Evolutionary conservation across 1,140 invertebrate species (phyloP), one percentile per base, ranked within the genome.

Genomic region (Venustaconcha ellipsiformis): DNA sequence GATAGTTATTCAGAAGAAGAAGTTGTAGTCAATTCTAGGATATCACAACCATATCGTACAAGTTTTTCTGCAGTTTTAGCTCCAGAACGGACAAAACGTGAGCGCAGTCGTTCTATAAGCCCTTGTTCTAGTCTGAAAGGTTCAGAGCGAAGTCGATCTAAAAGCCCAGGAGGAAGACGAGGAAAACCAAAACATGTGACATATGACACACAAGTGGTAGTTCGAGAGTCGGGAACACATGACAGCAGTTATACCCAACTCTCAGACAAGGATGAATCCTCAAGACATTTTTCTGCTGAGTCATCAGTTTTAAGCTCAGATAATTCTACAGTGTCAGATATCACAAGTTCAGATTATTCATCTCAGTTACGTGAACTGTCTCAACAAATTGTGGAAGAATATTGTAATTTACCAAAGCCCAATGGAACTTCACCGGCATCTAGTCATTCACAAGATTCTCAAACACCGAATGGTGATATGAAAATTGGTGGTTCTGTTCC

Each of bases 1-100:
- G 67, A 72, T 15, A 77, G 75, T 55, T 71, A 77, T 55, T 72
- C 70, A 15, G 59, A 75, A 11, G 78, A 79, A 6, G 78, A 76
- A 11, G 76, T 77, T 2, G 72, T 82, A 37, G 72, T 86, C 23
- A 70, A 74, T n/a, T 80, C 81, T 37, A 68, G 82, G 14, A 81
- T 84, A 56, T 70, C 84, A 11, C 84, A 86, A 78, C 81, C 82
- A 6, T 86, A 86, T 69, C 69, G 82, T 8, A 86, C 83, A 56
- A 86, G 84, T 67, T 83, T 84, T 70, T 83, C 81, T 58, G 84
- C 84, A 18, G 78, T 80, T n/a, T 70, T 79, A 17, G 76, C 83
- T 14, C 80, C 81, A 20, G 76, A 77, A 30, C 72, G 80, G 58
- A 71, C 70, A 12, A 78, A 79, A 18, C 72, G 72, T 15, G 80